Evolutionary conservation across 2,113 vertebrate species (phyloP).

Genomic region (Lepus europaeus): DNA sequence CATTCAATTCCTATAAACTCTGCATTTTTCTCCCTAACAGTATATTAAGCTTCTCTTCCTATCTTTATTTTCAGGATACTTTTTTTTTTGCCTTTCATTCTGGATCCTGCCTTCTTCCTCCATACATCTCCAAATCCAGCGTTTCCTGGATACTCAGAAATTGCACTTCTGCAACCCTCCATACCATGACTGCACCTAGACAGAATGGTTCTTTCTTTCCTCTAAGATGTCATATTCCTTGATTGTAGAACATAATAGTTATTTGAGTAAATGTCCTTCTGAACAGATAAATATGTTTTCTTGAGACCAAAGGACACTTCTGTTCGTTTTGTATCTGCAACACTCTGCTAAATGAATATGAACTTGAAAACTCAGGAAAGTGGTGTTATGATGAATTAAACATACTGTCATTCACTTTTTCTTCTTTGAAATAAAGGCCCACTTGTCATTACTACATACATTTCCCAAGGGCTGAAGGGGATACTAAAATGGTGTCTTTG

Average conservation of each 20-base stretch:
- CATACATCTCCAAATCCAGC: neutral
- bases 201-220: neutral
- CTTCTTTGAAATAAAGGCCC: constrained; percentile 6
- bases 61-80: neutral
- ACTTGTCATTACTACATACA: neutral
- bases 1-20: neutral
- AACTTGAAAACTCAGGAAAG: neutral
- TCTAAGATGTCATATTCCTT: neutral
- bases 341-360: neutral
- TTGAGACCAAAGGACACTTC: neutral
- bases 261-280: neutral
- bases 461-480: constrained; percentile 4
- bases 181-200: neutral
- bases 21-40: neutral
- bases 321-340: neutral
- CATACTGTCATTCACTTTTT: neutral
- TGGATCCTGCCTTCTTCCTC: neutral
- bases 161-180: neutral
- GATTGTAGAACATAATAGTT: neutral
- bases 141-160: neutral
- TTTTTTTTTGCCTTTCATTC: neutral
- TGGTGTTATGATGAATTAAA: neutral
- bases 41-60: constrained; percentile 15
- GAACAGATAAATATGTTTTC: neutral
- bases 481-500: neutral